A percentile compares a stretch with the other conserved stretches of the same genome.
These are phyloP conservation scores for Mimumesa dahlbomi DNA, from an alignment of 2,888 invertebrate species.

Conservation along the genomic window DNA sequence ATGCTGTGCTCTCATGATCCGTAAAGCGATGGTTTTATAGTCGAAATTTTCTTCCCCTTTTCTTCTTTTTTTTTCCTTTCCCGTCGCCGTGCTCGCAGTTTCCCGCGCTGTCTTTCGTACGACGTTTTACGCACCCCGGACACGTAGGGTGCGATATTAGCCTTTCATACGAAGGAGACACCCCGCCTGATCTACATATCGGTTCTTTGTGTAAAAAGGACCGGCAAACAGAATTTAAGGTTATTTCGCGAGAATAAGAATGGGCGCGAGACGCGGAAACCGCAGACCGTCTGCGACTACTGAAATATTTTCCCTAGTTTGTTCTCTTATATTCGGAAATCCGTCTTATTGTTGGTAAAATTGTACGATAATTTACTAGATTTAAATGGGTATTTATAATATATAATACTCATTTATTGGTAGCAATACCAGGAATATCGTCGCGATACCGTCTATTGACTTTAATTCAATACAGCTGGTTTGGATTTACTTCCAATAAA, in stretches of 20 bases:
- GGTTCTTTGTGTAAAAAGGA: slow-evolving; percentile 79
- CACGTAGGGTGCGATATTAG: slow-evolving; percentile 79
- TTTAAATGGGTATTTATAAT: background rate
- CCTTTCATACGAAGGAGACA: slow-evolving; percentile 75
- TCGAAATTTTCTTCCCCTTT: slow-evolving; percentile 47
- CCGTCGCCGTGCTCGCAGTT: slow-evolving; percentile 18
- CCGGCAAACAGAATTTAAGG: slow-evolving; percentile 79
- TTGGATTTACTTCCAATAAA: no score
- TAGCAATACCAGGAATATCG: no score
- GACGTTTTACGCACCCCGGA: slow-evolving; percentile 66
- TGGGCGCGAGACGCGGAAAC: slow-evolving; percentile 55
- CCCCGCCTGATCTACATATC: slow-evolving; percentile 77
- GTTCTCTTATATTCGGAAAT: background rate
- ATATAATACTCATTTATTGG: no score
- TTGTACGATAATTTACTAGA: background rate
- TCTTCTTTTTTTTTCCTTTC: slow-evolving; percentile 40
- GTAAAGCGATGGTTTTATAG: slow-evolving; percentile 70
- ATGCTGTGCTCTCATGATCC: slow-evolving; percentile 59
- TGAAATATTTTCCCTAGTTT: slow-evolving; percentile 19
- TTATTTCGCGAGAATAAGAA: slow-evolving; percentile 79
- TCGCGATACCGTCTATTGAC: no score
- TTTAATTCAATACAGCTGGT: no score
- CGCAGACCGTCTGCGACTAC: slow-evolving; percentile 14
- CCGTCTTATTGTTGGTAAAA: no score
- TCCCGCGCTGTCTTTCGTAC: slow-evolving; percentile 40